Evolutionary conservation across 2,113 vertebrate species (phyloP), one percentile per base, ranked within the genome.

Genomic region (Conger conger): DNA sequence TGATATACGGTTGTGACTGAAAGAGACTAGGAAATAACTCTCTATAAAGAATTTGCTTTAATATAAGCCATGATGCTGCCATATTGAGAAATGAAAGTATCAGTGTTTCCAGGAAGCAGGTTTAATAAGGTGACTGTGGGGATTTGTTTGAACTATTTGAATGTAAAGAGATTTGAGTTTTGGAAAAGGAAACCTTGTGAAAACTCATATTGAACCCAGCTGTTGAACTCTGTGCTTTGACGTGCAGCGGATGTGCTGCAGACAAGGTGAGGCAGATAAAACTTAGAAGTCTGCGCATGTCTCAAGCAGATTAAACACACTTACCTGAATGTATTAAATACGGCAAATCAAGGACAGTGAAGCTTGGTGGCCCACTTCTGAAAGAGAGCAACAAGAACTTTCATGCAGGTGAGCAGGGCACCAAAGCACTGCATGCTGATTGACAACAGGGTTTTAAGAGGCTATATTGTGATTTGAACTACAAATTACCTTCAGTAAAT

Each of bases 21-120:
- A 92, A 92, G 92, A 88, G 91, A 93, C 92, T 90, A 93, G 94
- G 93, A 95, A 95, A 96, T 95, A 95, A 94, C 91, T 92, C 93
- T 95, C 92, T 90, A 90, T 92, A 91, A 92, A 93, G 94, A 94
- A 95, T 94, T 93, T 94, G 91, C 92, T 93, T 91, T 86, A 89
- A 89, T 89, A 92, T 88, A 90, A 94, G 92, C 91, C 93, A 93
- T 90, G 94, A 94, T 92, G 94, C 92, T 92, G 90, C 92, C 93
- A 92, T 92, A 92, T 93, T 93, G 93, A 91, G 92, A 93, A 93
- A 94, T 93, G 90, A 93, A 92, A 87, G 91, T 87, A 90, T 92
- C 90, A 91, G 85, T 89, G 90, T 94, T 92, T 93, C 92, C 92
- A 93, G 92, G 93, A 95, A 94, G 92, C 86, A 90, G 91, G 92